Evolutionary conservation across 1,140 invertebrate genomes (phyloP).

Genomic region (Papilio xuthus): DNA sequence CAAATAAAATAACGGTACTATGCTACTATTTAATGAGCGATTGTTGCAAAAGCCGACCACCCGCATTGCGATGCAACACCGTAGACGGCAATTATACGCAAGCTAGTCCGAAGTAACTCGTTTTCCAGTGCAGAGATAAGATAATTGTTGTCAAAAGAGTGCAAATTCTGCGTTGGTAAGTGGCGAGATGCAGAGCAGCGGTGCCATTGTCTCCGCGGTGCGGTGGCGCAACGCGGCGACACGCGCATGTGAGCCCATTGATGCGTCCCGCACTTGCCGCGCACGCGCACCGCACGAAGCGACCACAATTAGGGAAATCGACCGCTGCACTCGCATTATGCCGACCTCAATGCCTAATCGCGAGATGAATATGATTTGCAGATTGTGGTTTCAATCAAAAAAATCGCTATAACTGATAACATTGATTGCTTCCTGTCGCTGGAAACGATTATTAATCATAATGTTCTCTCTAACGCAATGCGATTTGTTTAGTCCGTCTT

Average conservation of each 20-base stretch:
- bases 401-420: slow-evolving; percentile 65
- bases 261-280: slow-evolving; percentile 55
- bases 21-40: not conserved
- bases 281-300: slow-evolving; percentile 6
- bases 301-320: slow-evolving; percentile 65
- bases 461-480: no score
- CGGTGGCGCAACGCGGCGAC: slow-evolving; percentile 73
- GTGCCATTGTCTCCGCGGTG: slow-evolving; percentile 60
- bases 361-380: slow-evolving; percentile 69
- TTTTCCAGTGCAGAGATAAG: slow-evolving; percentile 56
- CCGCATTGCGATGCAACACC: slow-evolving; percentile 16
- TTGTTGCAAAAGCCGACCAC: slow-evolving; percentile 3
- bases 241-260: slow-evolving; percentile 75
- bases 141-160: slow-evolving; percentile 66
- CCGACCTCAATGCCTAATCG: slow-evolving; percentile 71
- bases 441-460: not conserved
- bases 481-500: not conserved
- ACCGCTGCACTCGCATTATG: slow-evolving; percentile 57
- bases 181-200: slow-evolving; percentile 53
- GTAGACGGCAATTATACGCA: not conserved
- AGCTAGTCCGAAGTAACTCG: slow-evolving; percentile 35
- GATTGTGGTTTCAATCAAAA: slow-evolving; percentile 67
- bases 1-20: not conserved
- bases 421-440: slow-evolving; percentile 70
- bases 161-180: slow-evolving; percentile 55